phyloP scores from a whole-genome alignment of 2,113 vertebrate genomes.

The Sardina pilchardus region DNA sequence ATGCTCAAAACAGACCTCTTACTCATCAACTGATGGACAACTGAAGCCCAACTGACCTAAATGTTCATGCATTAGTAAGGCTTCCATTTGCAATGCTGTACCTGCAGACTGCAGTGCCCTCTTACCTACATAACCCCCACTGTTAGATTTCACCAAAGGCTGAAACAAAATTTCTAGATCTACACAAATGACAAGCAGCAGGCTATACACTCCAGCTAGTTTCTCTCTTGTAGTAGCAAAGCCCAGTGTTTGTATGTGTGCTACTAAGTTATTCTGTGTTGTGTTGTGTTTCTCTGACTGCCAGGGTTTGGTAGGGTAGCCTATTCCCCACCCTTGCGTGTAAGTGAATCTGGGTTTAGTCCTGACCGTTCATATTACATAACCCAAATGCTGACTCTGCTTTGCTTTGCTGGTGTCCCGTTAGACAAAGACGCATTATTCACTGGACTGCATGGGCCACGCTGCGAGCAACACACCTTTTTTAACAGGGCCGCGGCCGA shows the following conservation, averaged over 20 bases:
- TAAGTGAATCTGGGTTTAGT: neutral
- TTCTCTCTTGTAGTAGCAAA: neutral
- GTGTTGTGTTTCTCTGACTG: neutral
- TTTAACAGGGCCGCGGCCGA: neutral
- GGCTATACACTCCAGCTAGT: neutral
- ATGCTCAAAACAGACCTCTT: neutral
- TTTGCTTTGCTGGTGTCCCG: conserved; percentile 9
- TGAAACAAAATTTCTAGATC: neutral
- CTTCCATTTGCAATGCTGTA: neutral
- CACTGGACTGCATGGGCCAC: neutral
- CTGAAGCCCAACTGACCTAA: neutral
- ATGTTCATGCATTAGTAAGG: neutral
- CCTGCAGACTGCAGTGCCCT: neutral
- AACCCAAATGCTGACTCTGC: conserved; percentile 14
- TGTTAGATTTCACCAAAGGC: neutral
- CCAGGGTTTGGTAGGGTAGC: neutral
- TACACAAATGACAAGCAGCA: neutral
- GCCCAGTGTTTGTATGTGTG: neutral
- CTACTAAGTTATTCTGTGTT: neutral
- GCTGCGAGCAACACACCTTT: neutral
- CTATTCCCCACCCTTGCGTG: neutral
- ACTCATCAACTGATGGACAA: neutral
- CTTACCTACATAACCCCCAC: neutral
- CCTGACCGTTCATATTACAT: conserved; percentile 14
- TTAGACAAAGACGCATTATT: neutral